phyloP scores from a whole-genome alignment of 2,888 invertebrate genomes.

The Synergus japonicus region DNA sequence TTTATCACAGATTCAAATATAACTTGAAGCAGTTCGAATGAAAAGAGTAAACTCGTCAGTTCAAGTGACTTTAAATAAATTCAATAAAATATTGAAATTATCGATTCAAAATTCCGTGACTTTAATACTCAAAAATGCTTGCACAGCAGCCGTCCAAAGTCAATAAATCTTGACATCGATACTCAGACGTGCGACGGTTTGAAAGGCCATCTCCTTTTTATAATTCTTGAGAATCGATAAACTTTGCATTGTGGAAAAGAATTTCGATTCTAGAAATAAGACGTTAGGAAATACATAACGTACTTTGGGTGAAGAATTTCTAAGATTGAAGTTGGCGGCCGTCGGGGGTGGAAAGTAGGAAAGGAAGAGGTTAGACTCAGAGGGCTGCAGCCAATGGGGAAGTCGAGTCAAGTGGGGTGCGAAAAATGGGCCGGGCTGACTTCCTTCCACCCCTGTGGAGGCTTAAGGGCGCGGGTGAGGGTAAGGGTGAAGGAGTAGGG shows the following conservation, averaged over 20 bases:
- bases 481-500: constrained; percentile 72
- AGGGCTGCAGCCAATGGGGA: constrained; percentile 74
- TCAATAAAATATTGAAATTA: no score
- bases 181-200: neutral
- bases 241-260: neutral
- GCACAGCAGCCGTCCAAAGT: neutral
- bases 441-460: constrained; percentile 68
- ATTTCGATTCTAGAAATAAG: neutral
- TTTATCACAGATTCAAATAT: no score
- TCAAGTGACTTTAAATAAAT: no score
- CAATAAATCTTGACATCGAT: constrained; percentile 12
- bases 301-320: constrained; percentile 23
- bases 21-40: no score
- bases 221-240: neutral
- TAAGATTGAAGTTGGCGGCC: constrained; percentile 37
- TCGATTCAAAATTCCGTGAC: neutral
- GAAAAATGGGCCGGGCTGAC: constrained; percentile 75
- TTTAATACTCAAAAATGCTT: neutral
- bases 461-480: constrained; percentile 70
- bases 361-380: constrained; percentile 71
- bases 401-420: constrained; percentile 74
- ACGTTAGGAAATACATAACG: constrained; percentile 9
- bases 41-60: no score
- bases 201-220: neutral
- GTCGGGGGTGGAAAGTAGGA: constrained; percentile 59